These are phyloP conservation scores for Urophycis tenuis DNA, from an alignment of 2,797 vertebrate species.

Conservation along the genomic window DNA sequence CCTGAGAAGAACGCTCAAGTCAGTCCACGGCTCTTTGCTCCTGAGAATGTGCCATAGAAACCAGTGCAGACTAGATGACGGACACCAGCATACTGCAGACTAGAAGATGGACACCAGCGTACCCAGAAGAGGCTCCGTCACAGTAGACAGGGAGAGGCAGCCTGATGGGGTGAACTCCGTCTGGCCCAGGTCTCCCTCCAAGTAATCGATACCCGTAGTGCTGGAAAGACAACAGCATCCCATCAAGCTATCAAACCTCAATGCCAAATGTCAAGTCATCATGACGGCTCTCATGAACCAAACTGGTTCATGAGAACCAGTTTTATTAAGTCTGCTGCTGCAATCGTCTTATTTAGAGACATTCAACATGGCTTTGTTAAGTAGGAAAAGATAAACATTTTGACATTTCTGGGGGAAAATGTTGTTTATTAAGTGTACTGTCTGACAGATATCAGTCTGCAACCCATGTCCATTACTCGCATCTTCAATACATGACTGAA, in stretches of 20 bases:
- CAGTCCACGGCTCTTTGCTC: background rate
- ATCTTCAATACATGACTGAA: background rate
- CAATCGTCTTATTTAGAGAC: background rate
- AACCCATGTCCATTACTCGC: background rate
- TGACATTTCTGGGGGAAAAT: background rate
- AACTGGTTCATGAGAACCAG: background rate
- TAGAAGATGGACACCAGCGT: constrained; percentile 39
- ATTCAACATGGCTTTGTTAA: background rate
- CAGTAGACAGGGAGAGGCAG: constrained; percentile 77
- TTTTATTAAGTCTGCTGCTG: background rate
- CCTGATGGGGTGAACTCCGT: constrained; percentile 91
- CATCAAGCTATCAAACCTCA: background rate
- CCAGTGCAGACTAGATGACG: background rate
- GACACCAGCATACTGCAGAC: background rate
- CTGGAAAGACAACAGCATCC: constrained; percentile 54
- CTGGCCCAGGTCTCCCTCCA: constrained; percentile 95
- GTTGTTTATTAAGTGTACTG: background rate
- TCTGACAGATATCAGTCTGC: background rate
- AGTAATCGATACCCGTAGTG: constrained; percentile 79
- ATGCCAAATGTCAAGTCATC: background rate
- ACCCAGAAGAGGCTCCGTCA: constrained; percentile 88
- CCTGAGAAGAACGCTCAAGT: constrained; percentile 60
- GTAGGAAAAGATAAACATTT: too few relatives aligned
- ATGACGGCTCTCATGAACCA: background rate
- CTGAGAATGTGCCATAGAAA: background rate